Conservation (phyloP, 2,888 invertebrate species). For the Coronaproctus castanopsis region DNA sequence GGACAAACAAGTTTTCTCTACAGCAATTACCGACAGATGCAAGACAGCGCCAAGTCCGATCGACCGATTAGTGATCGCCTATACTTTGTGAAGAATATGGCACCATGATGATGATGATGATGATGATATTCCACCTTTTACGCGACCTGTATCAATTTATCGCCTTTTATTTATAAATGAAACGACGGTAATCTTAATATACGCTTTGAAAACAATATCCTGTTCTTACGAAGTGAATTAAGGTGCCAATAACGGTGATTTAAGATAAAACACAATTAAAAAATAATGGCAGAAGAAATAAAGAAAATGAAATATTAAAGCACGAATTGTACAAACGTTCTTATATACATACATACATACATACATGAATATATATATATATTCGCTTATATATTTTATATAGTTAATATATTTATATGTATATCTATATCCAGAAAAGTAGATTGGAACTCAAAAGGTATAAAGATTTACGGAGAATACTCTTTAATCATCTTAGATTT, state of each 20-base stretch:
- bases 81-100: neutral
- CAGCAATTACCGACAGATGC: no score
- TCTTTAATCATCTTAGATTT: neutral
- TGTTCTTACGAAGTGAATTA: no score
- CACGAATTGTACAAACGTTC: neutral
- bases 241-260: no score
- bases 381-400: neutral
- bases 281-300: no score
- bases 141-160: neutral
- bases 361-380: neutral
- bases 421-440: neutral
- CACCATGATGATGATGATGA: neutral
- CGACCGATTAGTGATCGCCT: neutral
- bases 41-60: no score
- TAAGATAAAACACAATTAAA: no score
- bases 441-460: neutral
- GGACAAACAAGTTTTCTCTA: no score
- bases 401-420: neutral
- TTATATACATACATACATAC: neutral
- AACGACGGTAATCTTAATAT: no score
- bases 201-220: no score
- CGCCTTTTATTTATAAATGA: no score
- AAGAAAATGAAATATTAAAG: no score
- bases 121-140: neutral
- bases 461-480: neutral